A percentile compares a stretch with the other conserved stretches of the same genome.
These are phyloP conservation scores for Troglohyphantes excavatus DNA, from an alignment of 2,888 invertebrate genomes.

Conservation along the genomic window DNA sequence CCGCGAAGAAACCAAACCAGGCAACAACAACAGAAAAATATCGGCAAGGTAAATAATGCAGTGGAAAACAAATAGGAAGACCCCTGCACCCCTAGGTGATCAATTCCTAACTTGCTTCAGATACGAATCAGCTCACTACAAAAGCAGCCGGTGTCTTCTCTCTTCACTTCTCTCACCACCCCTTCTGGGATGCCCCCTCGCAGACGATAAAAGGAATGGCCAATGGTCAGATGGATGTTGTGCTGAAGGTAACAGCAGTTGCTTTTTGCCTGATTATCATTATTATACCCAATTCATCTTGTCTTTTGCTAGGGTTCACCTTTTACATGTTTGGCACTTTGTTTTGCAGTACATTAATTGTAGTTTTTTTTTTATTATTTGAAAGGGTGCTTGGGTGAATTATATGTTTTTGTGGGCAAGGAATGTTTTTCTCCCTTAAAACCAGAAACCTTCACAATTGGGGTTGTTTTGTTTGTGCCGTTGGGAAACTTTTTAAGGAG, in stretches of 20 bases:
- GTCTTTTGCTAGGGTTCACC: not conserved
- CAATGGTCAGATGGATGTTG: slow-evolving; percentile 47
- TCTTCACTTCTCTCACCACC: slow-evolving; percentile 23
- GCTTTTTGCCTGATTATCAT: slow-evolving; percentile 33
- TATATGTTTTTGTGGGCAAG: not conserved
- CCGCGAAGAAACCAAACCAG: not conserved
- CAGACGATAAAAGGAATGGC: not conserved
- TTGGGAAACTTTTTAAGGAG: not conserved
- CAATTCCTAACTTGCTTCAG: slow-evolving; percentile 49
- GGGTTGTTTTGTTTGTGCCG: not conserved
- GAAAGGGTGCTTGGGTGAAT: slow-evolving; percentile 3
- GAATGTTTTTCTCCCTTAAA: not conserved
- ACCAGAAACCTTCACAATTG: not conserved
- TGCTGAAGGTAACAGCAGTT: not conserved
- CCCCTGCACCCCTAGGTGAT: slow-evolving; percentile 43
- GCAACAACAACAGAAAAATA: not conserved
- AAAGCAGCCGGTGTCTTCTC: slow-evolving; percentile 17
- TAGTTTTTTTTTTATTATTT: slow-evolving; percentile 23
- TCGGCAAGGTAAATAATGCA: slow-evolving; percentile 53
- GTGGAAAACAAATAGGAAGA: slow-evolving; percentile 41
- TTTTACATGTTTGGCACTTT: not conserved
- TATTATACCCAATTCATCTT: slow-evolving; percentile 50
- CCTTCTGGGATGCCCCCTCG: slow-evolving; percentile 35
- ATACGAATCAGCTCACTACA: slow-evolving; percentile 35
- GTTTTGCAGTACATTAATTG: not conserved